Conservation (phyloP, 2,113 vertebrate genomes). For the Grallaria varia region DNA sequence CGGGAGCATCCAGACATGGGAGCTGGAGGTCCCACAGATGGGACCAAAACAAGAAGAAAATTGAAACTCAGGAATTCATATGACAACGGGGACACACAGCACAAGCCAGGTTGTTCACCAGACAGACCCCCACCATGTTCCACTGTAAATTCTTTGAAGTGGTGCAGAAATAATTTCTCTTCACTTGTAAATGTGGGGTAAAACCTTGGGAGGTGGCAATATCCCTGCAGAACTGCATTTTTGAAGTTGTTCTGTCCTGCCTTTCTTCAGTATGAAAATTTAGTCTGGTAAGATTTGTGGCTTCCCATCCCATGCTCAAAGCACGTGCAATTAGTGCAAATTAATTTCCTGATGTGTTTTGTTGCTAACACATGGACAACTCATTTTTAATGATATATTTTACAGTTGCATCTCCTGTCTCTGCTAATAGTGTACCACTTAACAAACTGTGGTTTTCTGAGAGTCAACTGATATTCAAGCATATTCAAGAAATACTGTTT, state of each 20-base stretch:
- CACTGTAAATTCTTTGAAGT: background rate
- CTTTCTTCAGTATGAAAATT: background rate
- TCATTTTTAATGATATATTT: background rate
- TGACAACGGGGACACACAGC: no score
- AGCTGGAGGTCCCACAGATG: no score
- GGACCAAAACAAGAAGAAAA: background rate
- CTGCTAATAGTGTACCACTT: background rate
- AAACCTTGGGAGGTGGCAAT: background rate
- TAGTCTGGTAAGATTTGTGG: background rate
- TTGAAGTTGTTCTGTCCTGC: background rate
- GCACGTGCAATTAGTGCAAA: rapidly evolving
- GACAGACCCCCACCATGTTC: background rate
- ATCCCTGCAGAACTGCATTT: background rate
- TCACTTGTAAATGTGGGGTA: background rate
- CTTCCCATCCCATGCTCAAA: background rate
- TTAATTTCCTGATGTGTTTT: background rate
- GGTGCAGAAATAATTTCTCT: no score
- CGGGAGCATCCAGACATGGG: background rate
- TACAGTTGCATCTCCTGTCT: background rate
- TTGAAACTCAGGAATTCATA: background rate
- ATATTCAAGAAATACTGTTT: background rate
- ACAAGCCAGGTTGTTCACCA: rapidly evolving
- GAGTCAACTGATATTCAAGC: background rate
- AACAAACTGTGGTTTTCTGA: background rate
- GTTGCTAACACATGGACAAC: no score